Base-by-base conservation (phyloP, 1,140 invertebrate genomes). In the Dreissena rostriformis region DNA sequence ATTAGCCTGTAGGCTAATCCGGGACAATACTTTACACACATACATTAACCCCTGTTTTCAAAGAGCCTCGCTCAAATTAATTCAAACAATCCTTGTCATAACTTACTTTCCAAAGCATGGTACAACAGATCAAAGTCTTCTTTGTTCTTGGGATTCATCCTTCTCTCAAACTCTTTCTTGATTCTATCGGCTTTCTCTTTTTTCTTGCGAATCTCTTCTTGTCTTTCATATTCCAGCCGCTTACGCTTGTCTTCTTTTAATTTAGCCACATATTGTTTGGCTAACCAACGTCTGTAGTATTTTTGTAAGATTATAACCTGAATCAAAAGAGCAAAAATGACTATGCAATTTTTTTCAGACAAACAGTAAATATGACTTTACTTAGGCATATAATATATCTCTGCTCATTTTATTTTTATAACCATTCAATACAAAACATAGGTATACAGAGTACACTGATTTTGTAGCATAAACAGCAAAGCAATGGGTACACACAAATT, bases 41-140 rank as follows among this genome's bases (percentile, higher is more conserved):
- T 39, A 8, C 8, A 39, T 39, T 39, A 39, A 39, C 4, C 39
- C 39, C 39, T 39, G 39, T 39, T 39, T 39, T 39, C 39, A 8
- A 2, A 39, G 8, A 39, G 39, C 39, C 2, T n/a, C 2, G 39
- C 39, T 39, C 39, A 39, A 39, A 39, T 39, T 2, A 2, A 39
- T 2, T 39, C 39, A 39, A 39, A 39, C 39, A 39, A 39, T 5
- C 4, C 2, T 39, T 39, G 39, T 39, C 39, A 39, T 39, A 5
- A 39, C 90, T 89, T 88, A 93, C 93, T 93, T 88, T 94, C 93
- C 68, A 94, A 87, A 65, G 93, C 92, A 88, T 92, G 86, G 82
- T 93, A 94, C 6, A 94, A 85, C 22, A 94, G 86, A 88, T 94
- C 92, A 89, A 94, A 94, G 80, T 94, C 94, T 86, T 93, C 91